A percentile compares a stretch with the other conserved stretches of the same genome.
These are phyloP conservation scores for Tetrao urogallus DNA, from an alignment of 2,113 vertebrate species.

Conservation along the genomic window DNA sequence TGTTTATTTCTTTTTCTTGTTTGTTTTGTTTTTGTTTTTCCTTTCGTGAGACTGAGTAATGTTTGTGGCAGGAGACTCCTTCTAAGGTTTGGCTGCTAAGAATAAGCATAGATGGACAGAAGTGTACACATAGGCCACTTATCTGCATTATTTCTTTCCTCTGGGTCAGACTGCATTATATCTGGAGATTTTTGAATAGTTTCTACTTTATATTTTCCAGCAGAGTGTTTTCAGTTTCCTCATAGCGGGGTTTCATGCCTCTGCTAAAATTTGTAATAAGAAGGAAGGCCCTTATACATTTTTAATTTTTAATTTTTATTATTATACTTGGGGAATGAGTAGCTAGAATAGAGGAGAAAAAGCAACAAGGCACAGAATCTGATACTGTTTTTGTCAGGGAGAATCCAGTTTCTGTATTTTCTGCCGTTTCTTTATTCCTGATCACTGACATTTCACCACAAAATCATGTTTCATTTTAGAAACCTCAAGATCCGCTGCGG, in stretches of 20 bases:
- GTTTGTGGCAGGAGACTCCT: neutral
- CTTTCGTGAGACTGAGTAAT: neutral
- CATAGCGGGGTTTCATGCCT: neutral
- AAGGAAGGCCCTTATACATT: neutral
- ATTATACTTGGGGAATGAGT: neutral
- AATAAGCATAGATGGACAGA: neutral
- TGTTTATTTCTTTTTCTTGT: neutral
- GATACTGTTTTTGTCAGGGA: neutral
- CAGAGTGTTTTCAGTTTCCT: neutral
- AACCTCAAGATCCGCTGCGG: neutral
- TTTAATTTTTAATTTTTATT: neutral
- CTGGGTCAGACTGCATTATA: neutral
- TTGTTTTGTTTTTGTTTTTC: neutral
- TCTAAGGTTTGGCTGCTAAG: neutral
- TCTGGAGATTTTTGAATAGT: neutral
- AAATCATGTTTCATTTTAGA: constrained; percentile 47
- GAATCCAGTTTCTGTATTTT: neutral
- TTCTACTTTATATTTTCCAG: neutral
- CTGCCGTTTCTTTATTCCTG: constrained; percentile 41
- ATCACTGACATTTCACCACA: constrained; percentile 34
- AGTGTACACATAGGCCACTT: neutral
- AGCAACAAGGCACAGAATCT: neutral
- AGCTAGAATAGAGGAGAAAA: neutral
- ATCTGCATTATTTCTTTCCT: neutral
- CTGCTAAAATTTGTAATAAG: neutral